Base-by-base conservation (phyloP, 2,888 invertebrate species). In the Acronicta aceris region DNA sequence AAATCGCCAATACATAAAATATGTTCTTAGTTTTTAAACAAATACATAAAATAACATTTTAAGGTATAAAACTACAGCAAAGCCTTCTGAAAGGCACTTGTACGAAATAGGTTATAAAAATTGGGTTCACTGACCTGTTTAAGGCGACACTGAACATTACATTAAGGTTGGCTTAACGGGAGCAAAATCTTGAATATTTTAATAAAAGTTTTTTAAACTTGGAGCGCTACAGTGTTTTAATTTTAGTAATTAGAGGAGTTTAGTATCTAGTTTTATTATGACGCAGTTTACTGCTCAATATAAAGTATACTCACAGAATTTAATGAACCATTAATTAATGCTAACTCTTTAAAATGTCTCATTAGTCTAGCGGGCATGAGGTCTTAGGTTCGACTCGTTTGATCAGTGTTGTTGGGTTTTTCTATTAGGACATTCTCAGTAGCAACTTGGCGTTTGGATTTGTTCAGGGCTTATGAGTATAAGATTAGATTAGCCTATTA, bases 51-150 rank as follows among this genome's bases (percentile, higher is more conserved):
- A 33, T 5, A 46, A 9, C 40, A 42, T 41, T 48, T 72, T 59
- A 40, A 43, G 36, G 41, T 50, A 59, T 67, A 62, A 67, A 62
- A 50, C 50, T 48, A 56, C 59, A 46, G 57, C 30, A 49, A n/a
- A 49, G 47, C 17, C 46, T 38, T 36, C 25, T 53, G 43, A 68
- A 66, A 63, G 51, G 61, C 62, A 51, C 53, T 72, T 72, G 47
- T 51, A 50, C 47, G 41, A 62, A 67, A 63, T 62, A 59, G 73
- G 58, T 62, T 68, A 53, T 67, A 73, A 62, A 71, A 72, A 66
- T 72, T 61, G 68, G 47, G 71, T 62, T 62, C 71, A 63, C 40
- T 68, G 71, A 71, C 73, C 71, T 63, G 50, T 62, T 58, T 67
- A 61, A 67, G 73, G 57, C 61, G 73, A 72, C 73, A 56, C 65